Percentiles rank a stretch among this genome's conserved stretches.
Conservation (phyloP, 2,797 vertebrate genomes). For the Limosa lapponica region DNA sequence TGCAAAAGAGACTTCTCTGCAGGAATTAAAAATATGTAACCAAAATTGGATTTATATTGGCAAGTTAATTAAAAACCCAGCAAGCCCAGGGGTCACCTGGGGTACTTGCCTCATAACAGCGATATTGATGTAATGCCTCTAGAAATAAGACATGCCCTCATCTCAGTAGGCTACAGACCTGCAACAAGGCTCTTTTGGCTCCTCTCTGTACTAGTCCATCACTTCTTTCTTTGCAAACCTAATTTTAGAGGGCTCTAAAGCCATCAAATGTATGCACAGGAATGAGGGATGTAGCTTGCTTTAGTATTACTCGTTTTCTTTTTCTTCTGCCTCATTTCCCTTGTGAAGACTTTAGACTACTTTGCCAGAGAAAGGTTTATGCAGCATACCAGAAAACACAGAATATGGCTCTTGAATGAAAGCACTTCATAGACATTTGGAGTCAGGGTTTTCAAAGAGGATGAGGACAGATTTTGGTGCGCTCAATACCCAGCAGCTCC, state of each 20-base stretch:
- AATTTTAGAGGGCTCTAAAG: neutral
- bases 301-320: neutral
- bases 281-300: neutral
- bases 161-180: neutral
- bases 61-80: conserved; percentile 30
- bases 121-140: neutral
- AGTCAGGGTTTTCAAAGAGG: neutral
- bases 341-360: neutral
- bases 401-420: neutral
- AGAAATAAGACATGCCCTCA: conserved; percentile 2
- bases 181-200: neutral
- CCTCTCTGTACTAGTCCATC: neutral
- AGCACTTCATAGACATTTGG: neutral
- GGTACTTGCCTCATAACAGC: neutral
- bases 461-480: neutral
- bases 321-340: neutral
- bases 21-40: neutral
- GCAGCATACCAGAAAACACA: neutral
- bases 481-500: neutral
- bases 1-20: neutral
- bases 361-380: neutral
- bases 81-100: neutral
- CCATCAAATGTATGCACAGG: neutral
- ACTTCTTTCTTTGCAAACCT: neutral
- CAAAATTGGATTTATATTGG: neutral